phyloP scores from a whole-genome alignment of 1,140 invertebrate genomes.

The Cherax quadricarinatus region DNA sequence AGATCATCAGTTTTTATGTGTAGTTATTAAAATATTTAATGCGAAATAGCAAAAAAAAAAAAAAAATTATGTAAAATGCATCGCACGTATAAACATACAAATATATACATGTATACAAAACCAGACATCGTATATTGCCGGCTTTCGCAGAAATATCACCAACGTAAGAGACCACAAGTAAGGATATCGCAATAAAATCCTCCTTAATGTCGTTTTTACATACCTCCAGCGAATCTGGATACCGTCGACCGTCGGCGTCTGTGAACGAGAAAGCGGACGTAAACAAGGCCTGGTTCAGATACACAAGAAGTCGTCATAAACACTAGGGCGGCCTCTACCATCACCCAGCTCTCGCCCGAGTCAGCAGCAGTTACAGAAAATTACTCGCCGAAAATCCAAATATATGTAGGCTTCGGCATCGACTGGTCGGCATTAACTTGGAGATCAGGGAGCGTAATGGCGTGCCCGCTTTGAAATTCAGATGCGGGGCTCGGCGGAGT shows the following conservation, averaged over 20 bases:
- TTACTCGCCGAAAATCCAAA: conserved; percentile 63
- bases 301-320: conserved; percentile 40
- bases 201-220: conserved; percentile 66
- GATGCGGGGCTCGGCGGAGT: conserved; percentile 63
- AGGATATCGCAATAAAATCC: conserved; percentile 50
- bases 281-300: conserved; percentile 46
- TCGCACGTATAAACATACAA: background rate
- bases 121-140: background rate
- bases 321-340: background rate
- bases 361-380: conserved; percentile 63
- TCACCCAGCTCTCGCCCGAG: conserved; percentile 28
- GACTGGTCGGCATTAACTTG: conserved; percentile 69
- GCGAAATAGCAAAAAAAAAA: background rate
- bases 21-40: background rate
- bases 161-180: conserved; percentile 38
- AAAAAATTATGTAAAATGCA: background rate
- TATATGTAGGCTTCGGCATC: conserved; percentile 65
- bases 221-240: conserved; percentile 22
- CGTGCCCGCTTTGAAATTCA: conserved; percentile 68
- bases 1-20: background rate
- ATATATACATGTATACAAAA: conserved; percentile 14
- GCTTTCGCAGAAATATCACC: conserved; percentile 24
- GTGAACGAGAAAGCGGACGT: conserved; percentile 17
- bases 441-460: conserved; percentile 67
- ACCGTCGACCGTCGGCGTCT: background rate